Base-by-base conservation (phyloP, 2,113 vertebrate species). In the Bungarus multicinctus region DNA sequence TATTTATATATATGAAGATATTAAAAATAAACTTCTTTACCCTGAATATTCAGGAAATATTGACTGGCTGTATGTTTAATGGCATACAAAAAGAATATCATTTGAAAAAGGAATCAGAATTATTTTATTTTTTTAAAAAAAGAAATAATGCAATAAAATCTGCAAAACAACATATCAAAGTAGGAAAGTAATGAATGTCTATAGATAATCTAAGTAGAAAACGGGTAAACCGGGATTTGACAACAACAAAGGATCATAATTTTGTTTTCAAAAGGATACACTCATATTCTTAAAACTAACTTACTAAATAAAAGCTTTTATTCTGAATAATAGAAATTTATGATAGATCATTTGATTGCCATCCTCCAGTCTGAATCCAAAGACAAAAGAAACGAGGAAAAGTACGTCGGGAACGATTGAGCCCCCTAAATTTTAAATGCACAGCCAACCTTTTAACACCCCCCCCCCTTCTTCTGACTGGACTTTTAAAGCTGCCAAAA, bases 131-230 rank as follows among this genome's bases (percentile, higher is more conserved):
- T 96, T 96, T 95, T 96, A 93, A 93, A 95, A 96, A 96, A 98
- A 95, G 92, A 96, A 98, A 98, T 53, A 97, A 98, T 98, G 98
- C 98, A 99, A 99, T 99, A 99, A 98, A 98, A 97, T 96, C 97
- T 97, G 97, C 98, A 97, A 97, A 96, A 96, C 53, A 88, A 95
- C 98, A 94, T 97, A 90, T 95, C 95, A 96, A 91, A 96, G 94
- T 97, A 97, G 97, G 96, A 96, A 92, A 39, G 60, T 85, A 97
- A 89, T 96, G 97, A 87, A 95, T 95, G 95, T 50, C 97, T 98
- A 97, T 98, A 98, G 94, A 97, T 96, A 89, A 96, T 94, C 92
- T 89, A 96, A 96, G 95, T 1, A 6, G 95, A 98, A 97, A 98
- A 95, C 30, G 93, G 96, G 97, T 96, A 97, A 97, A 97, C 91